Evolutionary conservation across 2,113 vertebrate species (phyloP).

Genomic region (Otis tarda): DNA sequence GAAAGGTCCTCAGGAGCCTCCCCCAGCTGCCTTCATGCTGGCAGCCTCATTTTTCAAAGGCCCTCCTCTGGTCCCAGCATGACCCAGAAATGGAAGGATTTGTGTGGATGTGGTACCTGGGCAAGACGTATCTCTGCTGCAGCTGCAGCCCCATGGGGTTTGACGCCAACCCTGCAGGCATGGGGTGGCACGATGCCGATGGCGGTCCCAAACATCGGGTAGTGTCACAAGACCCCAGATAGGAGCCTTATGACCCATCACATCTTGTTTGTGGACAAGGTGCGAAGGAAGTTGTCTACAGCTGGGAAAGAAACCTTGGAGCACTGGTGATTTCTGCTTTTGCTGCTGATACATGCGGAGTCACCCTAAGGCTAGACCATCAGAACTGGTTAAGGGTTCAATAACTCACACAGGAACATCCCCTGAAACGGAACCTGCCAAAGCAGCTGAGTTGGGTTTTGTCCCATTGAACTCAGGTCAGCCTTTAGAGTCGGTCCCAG

Average conservation of each 20-base stretch:
- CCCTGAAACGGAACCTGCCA: neutral
- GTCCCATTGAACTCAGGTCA: neutral
- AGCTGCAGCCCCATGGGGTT: neutral
- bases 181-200: neutral
- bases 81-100: neutral
- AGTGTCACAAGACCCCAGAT: neutral
- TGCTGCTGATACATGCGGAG: neutral
- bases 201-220: neutral
- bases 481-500: neutral
- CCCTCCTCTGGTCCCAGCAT: neutral
- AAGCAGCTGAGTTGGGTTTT: neutral
- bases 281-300: neutral
- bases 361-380: neutral
- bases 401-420: neutral
- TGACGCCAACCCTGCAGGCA: neutral
- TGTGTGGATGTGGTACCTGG: neutral
- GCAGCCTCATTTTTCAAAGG: slow-evolving; percentile 28
- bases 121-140: neutral
- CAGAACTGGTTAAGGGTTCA: neutral
- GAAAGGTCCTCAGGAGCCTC: slow-evolving; percentile 46
- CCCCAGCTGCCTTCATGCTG: neutral
- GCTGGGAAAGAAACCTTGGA: neutral
- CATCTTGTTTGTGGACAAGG: neutral
- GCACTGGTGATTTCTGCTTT: neutral
- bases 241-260: rapidly evolving